Evolutionary conservation across 2,888 invertebrate genomes (phyloP).

Genomic region (Vandiemenella viatica): DNA sequence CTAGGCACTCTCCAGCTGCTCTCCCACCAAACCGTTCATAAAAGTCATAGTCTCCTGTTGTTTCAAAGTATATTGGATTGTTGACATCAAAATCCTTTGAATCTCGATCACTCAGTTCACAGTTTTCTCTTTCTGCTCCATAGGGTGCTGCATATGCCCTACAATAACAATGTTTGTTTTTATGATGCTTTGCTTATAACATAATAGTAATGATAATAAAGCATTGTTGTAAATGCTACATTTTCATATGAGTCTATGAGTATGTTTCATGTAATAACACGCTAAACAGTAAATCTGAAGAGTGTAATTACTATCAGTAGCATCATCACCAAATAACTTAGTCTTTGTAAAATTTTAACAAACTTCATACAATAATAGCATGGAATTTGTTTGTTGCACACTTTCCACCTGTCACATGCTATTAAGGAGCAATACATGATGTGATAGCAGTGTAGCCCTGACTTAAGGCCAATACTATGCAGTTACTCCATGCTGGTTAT

Average conservation of each 20-base stretch:
- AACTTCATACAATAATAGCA: background rate
- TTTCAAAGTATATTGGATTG: conserved; percentile 73
- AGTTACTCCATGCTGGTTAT: too few species aligned
- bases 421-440: too few species aligned
- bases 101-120: conserved; percentile 78
- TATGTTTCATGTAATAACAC: too few species aligned
- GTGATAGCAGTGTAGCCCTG: too few species aligned
- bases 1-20: conserved; percentile 61
- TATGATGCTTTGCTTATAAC: too few species aligned
- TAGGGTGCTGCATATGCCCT: conserved; percentile 43
- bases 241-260: too few species aligned
- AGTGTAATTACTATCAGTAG: too few species aligned
- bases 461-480: too few species aligned
- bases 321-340: background rate
- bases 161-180: conserved; percentile 17
- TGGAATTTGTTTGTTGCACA: background rate
- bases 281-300: too few species aligned
- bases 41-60: conserved; percentile 67
- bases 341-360: background rate
- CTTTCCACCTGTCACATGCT: too few species aligned
- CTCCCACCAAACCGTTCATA: conserved; percentile 64
- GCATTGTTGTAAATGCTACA: too few species aligned
- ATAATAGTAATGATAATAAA: background rate
- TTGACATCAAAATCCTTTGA: conserved; percentile 69
- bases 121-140: conserved; percentile 57